Evolutionary conservation across 1,140 invertebrate genomes (phyloP).

Genomic region (Ectropis grisescens): DNA sequence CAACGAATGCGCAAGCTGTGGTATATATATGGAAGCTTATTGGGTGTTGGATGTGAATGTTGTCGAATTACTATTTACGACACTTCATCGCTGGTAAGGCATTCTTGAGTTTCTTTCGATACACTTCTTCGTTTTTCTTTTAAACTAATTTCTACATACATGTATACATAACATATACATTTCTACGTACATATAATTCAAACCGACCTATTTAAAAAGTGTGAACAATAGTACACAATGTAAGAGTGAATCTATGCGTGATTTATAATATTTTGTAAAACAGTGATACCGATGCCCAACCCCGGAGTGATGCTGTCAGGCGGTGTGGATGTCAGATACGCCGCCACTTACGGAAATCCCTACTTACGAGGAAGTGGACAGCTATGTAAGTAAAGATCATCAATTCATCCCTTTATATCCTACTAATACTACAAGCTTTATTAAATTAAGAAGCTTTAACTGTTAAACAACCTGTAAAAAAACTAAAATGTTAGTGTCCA

Average conservation of each 20-base stretch:
- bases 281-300: constrained; percentile 51
- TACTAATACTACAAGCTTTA: background rate
- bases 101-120: no score
- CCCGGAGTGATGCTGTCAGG: constrained; percentile 33
- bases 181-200: no score
- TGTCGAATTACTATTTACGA: no score
- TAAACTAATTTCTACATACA: no score
- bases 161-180: no score
- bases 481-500: background rate
- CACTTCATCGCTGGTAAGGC: no score
- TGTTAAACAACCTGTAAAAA: background rate
- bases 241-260: no score
- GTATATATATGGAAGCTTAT: background rate
- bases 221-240: no score
- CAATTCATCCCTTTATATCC: no score
- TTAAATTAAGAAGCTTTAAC: background rate
- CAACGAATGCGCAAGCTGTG: background rate
- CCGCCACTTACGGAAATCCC: constrained; percentile 90
- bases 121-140: no score
- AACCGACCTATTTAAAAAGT: no score
- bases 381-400: constrained; percentile 36
- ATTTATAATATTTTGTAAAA: constrained; percentile 6
- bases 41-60: no score
- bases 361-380: constrained; percentile 75
- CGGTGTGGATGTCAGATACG: constrained; percentile 86